A percentile compares a stretch with the other conserved stretches of the same genome.
These are phyloP conservation scores for Luidia sarsii DNA, from an alignment of 53 echinoderm and acorn worm genomes.

Conservation along the genomic window DNA sequence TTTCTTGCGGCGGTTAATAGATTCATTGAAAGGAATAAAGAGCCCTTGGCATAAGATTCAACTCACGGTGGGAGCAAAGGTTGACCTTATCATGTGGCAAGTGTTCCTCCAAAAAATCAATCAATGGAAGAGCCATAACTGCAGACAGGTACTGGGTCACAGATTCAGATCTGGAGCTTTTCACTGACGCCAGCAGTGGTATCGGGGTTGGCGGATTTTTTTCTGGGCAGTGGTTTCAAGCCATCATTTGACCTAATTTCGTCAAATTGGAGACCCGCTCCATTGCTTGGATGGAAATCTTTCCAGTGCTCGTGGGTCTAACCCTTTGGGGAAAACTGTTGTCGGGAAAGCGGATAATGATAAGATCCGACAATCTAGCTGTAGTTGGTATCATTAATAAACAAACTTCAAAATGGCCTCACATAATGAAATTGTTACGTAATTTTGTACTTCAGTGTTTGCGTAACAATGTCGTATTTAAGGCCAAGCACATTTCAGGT, in stretches of 20 bases:
- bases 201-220: slow-evolving; percentile 32
- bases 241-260: neutral
- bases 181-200: slow-evolving; percentile 22
- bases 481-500: slow-evolving; percentile 39
- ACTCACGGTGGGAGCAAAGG: slow-evolving; percentile 12
- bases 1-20: slow-evolving; percentile 21
- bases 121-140: slow-evolving; percentile 34
- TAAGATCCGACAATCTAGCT: slow-evolving; percentile 46
- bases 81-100: slow-evolving; percentile 19
- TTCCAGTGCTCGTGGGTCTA: slow-evolving; percentile 42
- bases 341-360: slow-evolving; percentile 1
- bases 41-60: slow-evolving; percentile 3
- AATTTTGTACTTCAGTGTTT: slow-evolving; percentile 39
- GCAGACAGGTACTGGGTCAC: slow-evolving; percentile 5
- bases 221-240: neutral
- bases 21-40: neutral
- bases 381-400: slow-evolving; percentile 45
- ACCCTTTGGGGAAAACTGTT: slow-evolving; percentile 24
- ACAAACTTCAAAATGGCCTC: slow-evolving; percentile 34
- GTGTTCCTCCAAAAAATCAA: slow-evolving; percentile 17
- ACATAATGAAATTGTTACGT: slow-evolving; percentile 30
- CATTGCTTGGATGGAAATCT: slow-evolving; percentile 51
- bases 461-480: slow-evolving; percentile 14
- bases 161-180: slow-evolving; percentile 7
- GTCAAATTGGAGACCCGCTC: neutral